Evolutionary conservation across 2,888 invertebrate genomes (phyloP), one percentile per base, ranked within the genome.

Genomic region (Rhingia campestris): DNA sequence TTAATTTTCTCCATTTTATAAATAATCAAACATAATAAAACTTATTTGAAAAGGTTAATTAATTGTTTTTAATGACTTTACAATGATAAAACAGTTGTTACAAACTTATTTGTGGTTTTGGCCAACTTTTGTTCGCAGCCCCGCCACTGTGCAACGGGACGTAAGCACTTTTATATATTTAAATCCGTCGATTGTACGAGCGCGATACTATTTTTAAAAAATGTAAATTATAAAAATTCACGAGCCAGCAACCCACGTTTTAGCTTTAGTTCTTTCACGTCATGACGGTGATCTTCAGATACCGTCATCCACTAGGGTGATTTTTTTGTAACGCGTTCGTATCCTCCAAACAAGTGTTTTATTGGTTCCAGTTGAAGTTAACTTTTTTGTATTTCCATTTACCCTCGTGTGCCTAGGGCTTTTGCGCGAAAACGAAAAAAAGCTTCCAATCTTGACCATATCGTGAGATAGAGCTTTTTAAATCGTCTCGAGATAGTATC

Each of bases 161-260:
- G n/a, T 7, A 45, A 5, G 2, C 6, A 54, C 54, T 41, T 12
- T 54, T 9, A 30, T 30, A 45, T n/a, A n/a, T 30, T 6, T 12
- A 6, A n/a, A 6, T 59, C 10, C n/a, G 7, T 10, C 43, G 37
- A 66, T 12, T 37, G n/a, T 9, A 41, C 7, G 33, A 22, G 22
- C 35, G 41, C n/a, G 56, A 47, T 70, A 70, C 70, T 59, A 59
- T 70, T 70, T 70, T 49, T 59, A 1, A 22, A 47, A 56, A 69
- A 58, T 3, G 30, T 10, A 33, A 43, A 22, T 56, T 64, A 53
- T 9, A 33, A 53, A 41, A 33, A 61, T 35, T 61, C 61, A 72
- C 33, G 37, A 22, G 22, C 39, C 72, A 2, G 22, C 22, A 61
- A 45, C 53, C 61, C 45, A 73, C 61, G 56, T 22, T 22, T 37